Conservation (phyloP, 2,797 vertebrate genomes). For the Anas capensis region DNA sequence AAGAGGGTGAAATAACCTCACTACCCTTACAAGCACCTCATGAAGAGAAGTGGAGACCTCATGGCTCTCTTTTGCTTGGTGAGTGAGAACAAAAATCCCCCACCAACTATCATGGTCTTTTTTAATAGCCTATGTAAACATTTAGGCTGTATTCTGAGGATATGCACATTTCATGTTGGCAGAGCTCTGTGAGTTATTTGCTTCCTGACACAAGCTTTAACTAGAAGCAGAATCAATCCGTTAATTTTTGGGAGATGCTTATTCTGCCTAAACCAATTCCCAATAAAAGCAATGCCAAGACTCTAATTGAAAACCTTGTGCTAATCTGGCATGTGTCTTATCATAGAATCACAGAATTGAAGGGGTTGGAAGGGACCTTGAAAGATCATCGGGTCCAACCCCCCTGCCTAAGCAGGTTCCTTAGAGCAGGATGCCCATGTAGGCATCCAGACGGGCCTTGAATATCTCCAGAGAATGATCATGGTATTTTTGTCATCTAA, state of each 20-base stretch:
- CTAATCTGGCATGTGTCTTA: not conserved
- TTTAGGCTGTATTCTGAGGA: not conserved
- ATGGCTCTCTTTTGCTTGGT: not conserved
- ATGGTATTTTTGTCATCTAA: not conserved
- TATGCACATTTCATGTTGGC: slow-evolving; percentile 29
- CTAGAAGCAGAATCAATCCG: slow-evolving; percentile 20
- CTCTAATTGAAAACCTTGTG: not conserved
- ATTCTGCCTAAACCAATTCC: not conserved
- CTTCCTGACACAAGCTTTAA: not conserved
- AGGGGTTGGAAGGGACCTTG: too few relatives aligned
- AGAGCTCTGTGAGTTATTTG: not conserved
- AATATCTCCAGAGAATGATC: not conserved
- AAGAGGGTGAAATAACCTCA: not conserved
- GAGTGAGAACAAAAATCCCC: not conserved
- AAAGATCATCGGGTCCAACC: too few relatives aligned
- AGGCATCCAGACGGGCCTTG: too few relatives aligned
- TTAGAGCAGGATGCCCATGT: too few relatives aligned
- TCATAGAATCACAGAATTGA: too few relatives aligned
- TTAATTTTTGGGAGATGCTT: slow-evolving; percentile 8
- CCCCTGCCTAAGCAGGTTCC: too few relatives aligned
- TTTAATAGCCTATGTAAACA: not conserved
- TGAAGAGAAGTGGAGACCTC: not conserved
- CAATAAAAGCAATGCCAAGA: not conserved
- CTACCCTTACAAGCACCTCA: not conserved
- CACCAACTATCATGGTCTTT: not conserved